Conservation (phyloP, 2,113 vertebrate species). For the Cinclus cinclus region DNA sequence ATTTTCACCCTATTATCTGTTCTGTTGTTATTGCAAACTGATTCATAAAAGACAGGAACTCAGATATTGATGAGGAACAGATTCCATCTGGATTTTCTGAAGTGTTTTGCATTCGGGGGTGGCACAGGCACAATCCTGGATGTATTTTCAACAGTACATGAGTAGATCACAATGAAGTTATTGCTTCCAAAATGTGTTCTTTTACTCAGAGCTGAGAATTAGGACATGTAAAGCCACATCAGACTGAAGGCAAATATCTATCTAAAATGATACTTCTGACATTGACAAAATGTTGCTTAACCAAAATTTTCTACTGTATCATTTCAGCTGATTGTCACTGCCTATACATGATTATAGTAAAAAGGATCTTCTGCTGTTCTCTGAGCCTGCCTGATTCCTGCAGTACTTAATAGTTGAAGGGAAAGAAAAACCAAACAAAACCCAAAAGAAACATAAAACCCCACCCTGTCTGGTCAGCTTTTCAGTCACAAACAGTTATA, state of each 20-base stretch:
- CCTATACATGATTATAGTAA: neutral
- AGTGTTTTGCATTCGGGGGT: neutral
- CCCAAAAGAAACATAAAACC: neutral
- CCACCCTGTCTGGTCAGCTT: neutral
- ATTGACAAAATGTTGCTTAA: neutral
- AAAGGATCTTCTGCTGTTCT: neutral
- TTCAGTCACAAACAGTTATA: conserved; percentile 22
- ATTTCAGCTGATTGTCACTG: neutral
- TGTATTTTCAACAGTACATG: neutral
- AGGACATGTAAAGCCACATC: neutral
- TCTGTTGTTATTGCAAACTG: neutral
- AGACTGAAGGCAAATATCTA: neutral
- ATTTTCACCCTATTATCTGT: neutral
- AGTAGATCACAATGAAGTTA: neutral
- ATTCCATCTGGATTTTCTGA: neutral
- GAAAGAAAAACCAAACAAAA: neutral
- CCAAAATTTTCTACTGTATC: neutral
- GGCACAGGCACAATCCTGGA: neutral
- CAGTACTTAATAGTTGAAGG: neutral
- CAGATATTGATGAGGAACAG: neutral
- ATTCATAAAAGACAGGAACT: neutral
- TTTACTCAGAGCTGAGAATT: neutral
- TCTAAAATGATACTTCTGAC: neutral
- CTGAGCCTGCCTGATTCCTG: neutral
- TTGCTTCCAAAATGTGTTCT: neutral